phyloP scores from a whole-genome alignment of 2,888 invertebrate genomes.

The Liodrosophila aerea region DNA sequence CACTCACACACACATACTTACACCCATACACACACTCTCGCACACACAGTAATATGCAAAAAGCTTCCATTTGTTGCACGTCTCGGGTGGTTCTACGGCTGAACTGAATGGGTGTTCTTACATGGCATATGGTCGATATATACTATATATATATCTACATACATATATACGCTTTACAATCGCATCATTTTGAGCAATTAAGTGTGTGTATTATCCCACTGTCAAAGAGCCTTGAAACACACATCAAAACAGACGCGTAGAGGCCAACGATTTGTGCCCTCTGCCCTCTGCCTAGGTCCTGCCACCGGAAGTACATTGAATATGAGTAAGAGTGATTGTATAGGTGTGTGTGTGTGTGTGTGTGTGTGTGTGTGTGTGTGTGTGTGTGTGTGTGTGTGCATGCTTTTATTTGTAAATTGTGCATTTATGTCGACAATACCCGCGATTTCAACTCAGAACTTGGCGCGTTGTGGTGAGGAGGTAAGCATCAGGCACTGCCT shows the following conservation, averaged over 20 bases:
- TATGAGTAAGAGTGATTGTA: conserved; percentile 44
- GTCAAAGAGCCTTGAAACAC: conserved; percentile 75
- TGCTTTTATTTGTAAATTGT: conserved; percentile 76
- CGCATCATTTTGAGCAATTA: conserved; percentile 79
- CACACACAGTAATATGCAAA: conserved; percentile 45
- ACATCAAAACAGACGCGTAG: conserved; percentile 54
- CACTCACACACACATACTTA: conserved; percentile 12
- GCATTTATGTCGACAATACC: conserved; percentile 74
- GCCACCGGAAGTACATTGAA: conserved; percentile 77
- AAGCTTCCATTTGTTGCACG: conserved; percentile 67
- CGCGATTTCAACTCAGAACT: conserved; percentile 54
- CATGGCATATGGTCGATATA: conserved; percentile 3
- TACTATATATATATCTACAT: not conserved
- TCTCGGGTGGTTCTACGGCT: conserved; percentile 50
- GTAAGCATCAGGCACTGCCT: conserved; percentile 13
- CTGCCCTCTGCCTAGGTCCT: conserved; percentile 50
- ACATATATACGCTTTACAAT: conserved; percentile 65
- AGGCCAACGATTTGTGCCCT: not conserved
- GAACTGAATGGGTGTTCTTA: conserved; percentile 21
- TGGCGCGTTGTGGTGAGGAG: conserved; percentile 44
- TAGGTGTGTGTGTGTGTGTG: conserved; percentile 3
- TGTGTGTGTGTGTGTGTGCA: conserved; percentile 18
- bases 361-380: conserved; percentile 19
- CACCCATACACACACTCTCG: not conserved
- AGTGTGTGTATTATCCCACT: conserved; percentile 78